Conservation (phyloP, 2,888 invertebrate genomes). For the Macroteleia sp. region DNA sequence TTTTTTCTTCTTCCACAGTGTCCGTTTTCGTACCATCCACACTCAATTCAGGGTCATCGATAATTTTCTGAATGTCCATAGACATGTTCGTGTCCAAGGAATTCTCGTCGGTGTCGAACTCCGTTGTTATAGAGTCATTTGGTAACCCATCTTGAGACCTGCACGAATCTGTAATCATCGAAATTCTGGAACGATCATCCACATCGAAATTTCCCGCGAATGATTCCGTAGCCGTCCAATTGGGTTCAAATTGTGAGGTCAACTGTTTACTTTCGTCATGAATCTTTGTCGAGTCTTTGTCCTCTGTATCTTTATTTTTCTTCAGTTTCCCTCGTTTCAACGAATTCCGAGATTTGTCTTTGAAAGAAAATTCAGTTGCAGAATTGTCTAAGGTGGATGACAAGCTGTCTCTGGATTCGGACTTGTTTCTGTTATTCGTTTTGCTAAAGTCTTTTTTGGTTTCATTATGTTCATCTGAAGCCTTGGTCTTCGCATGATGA, state of each 20-base stretch:
- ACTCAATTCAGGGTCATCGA: slow-evolving; percentile 71
- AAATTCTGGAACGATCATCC: slow-evolving; percentile 5
- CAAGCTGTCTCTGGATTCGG: no score
- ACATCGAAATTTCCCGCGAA: no score
- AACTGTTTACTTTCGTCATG: no score
- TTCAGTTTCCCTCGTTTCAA: background rate
- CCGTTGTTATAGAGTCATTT: slow-evolving; percentile 58
- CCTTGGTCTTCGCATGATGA: background rate
- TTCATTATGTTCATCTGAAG: no score
- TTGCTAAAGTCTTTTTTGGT: no score
- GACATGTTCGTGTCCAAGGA: slow-evolving; percentile 71
- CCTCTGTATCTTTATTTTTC: background rate
- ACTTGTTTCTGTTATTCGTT: no score
- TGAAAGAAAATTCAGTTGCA: no score
- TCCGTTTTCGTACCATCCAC: no score
- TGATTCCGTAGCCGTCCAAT: no score
- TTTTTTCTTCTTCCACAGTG: no score
- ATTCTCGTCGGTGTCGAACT: slow-evolving; percentile 75
- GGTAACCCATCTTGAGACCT: slow-evolving; percentile 3
- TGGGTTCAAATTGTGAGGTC: no score
- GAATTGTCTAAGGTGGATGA: no score
- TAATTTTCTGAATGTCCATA: slow-evolving; percentile 70
- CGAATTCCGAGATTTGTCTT: background rate
- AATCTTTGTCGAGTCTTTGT: background rate
- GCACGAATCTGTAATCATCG: background rate